Evolutionary conservation across 2,113 vertebrate genomes (phyloP), one percentile per base, ranked within the genome.

Genomic region (Osmerus eperlanus): DNA sequence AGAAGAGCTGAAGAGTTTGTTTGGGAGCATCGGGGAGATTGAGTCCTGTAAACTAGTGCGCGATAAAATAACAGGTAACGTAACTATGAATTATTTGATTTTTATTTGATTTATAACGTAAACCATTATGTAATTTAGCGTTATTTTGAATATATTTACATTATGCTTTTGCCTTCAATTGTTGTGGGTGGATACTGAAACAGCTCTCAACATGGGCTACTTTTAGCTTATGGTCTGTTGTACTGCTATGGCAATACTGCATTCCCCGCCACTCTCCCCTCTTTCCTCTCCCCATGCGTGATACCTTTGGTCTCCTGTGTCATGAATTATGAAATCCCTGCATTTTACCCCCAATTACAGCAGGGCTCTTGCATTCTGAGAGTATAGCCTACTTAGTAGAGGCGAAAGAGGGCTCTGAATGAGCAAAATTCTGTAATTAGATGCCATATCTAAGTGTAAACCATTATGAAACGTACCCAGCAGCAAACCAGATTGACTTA

Each of bases 11-110:
- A 98, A 98, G 89, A 99, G 97, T 86, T 92, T 99, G 28, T 99
- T 99, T 80, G 95, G 96, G 25, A 98, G 96, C 90, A 97, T 97
- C 81, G 97, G 97, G 51, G 97, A 99, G 79, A 98, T 98, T 63
- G 97, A 98, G 83, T 99, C 97, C 88, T 98, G 96, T 90, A 99
- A 99, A 87, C 94, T 99, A 61, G 96, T 99, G 77, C 94, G 96
- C 81, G 97, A 98, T 93, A 99, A 98, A 94, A 97, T 98, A 83
- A 98, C 97, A 94, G 95, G 97, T 99, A 94, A 76, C 78, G 72
- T 18, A 67, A 1, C 25, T 71, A 66, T 68, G 58, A 16, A 56
- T 60, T n/a, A 6, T 41, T 32, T 0, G 12, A 32, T 65, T 65
- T 47, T 36, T 65, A n/a, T 16, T 15, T 51, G 29, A 32, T 16